These are phyloP conservation scores for Diaprepes abbreviatus DNA, from an alignment of 2,888 invertebrate genomes.

Conservation along the genomic window DNA sequence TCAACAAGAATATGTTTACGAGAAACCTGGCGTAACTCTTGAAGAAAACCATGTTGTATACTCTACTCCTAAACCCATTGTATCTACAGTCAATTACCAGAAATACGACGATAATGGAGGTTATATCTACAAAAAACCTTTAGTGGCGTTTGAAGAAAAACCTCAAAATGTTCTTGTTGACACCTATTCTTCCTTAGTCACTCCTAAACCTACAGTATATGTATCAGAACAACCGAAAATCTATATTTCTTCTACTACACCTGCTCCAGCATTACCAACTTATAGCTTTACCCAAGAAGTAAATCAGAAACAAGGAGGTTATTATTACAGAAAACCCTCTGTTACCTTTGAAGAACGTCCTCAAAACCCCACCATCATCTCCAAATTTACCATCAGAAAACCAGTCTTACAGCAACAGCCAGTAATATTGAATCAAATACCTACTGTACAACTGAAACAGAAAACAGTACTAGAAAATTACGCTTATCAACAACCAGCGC, in stretches of 20 bases:
- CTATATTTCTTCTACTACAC: constrained; percentile 43
- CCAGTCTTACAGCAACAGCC: constrained; percentile 14
- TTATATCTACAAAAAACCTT: constrained; percentile 49
- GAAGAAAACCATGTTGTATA: constrained; percentile 19
- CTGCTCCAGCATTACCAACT: constrained; percentile 36
- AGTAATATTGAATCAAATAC: background rate
- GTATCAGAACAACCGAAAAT: constrained; percentile 41
- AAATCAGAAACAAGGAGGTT: constrained; percentile 22
- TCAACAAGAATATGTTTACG: constrained; percentile 54
- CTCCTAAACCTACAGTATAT: constrained; percentile 41
- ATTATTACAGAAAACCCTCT: constrained; percentile 36
- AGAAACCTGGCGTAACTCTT: constrained; percentile 25
- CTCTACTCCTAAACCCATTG: constrained; percentile 15
- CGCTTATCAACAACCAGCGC: constrained; percentile 38
- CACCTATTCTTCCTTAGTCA: constrained; percentile 35
- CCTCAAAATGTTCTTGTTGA: background rate
- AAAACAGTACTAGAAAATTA: constrained; percentile 14
- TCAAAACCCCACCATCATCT: constrained; percentile 55
- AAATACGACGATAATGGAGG: constrained; percentile 35
- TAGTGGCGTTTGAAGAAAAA: constrained; percentile 48
- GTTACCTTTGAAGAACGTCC: constrained; percentile 61
- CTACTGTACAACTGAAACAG: constrained; percentile 13
- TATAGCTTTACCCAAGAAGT: constrained; percentile 35
- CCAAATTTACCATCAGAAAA: constrained; percentile 40
- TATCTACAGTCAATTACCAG: constrained; percentile 12